Conservation (phyloP, 2,797 vertebrate genomes). For the Hoplostethus atlanticus region DNA sequence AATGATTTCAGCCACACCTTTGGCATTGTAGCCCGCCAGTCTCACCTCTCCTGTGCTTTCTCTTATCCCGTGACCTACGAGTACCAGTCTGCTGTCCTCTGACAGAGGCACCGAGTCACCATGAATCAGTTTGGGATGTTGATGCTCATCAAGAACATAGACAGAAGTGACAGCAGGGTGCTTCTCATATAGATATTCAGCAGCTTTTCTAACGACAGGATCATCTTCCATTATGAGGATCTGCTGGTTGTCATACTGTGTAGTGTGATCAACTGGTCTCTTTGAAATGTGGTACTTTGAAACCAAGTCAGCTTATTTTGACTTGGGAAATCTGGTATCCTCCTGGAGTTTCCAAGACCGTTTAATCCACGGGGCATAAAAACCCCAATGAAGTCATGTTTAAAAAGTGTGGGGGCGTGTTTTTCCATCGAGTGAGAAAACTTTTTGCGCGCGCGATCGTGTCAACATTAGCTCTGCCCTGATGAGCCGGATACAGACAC, state of each 20-base stretch:
- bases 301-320: slow-evolving; percentile 1
- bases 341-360: slow-evolving; percentile 48
- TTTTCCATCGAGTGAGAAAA: slow-evolving; percentile 52
- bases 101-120: slow-evolving; percentile 44
- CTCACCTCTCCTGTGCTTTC: slow-evolving; percentile 33
- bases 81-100: slow-evolving; percentile 61
- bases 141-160: slow-evolving; percentile 48
- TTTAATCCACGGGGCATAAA: slow-evolving; percentile 24
- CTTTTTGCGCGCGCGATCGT: not conserved
- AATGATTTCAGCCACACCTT: slow-evolving; percentile 43
- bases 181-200: slow-evolving; percentile 44
- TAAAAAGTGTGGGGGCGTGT: slow-evolving; percentile 50
- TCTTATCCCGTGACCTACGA: slow-evolving; percentile 53
- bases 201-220: slow-evolving; percentile 36
- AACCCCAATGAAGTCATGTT: slow-evolving; percentile 33
- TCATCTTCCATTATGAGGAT: slow-evolving; percentile 64
- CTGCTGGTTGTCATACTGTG: slow-evolving; percentile 65
- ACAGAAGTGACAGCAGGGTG: slow-evolving; percentile 54
- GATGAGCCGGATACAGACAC: slow-evolving; percentile 54
- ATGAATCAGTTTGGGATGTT: slow-evolving; percentile 35
- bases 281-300: slow-evolving; percentile 16
- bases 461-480: slow-evolving; percentile 53
- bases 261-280: slow-evolving; percentile 42
- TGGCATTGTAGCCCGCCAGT: slow-evolving; percentile 22
- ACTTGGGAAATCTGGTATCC: slow-evolving; percentile 37